phyloP scores from a whole-genome alignment of 2,113 vertebrate genomes.

The Brachyistius frenatus region DNA sequence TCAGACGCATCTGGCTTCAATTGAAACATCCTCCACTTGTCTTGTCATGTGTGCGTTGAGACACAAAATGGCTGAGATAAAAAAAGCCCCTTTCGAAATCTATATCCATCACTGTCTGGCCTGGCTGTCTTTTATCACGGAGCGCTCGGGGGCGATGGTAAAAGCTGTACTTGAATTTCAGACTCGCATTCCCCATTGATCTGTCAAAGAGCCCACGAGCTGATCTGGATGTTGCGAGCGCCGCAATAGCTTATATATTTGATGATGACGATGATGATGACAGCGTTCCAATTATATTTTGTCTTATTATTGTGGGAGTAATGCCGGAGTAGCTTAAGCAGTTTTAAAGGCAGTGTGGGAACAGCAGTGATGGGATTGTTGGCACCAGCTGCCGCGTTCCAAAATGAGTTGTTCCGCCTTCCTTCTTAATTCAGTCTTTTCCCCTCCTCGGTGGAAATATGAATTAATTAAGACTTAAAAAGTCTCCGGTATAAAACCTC shows the following conservation, averaged over 20 bases:
- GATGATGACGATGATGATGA: neutral
- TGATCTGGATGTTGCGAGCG: constrained; percentile 21
- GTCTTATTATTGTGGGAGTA: neutral
- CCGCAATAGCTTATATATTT: neutral
- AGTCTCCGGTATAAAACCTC: no score
- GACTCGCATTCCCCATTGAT: constrained; percentile 56
- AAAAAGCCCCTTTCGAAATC: constrained; percentile 48
- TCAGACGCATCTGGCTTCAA: constrained; percentile 37
- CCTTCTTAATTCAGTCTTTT: no score
- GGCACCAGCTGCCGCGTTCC: no score
- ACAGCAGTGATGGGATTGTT: no score
- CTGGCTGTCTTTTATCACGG: constrained; percentile 42
- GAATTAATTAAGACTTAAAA: no score
- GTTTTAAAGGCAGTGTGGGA: no score
- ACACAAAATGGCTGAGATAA: constrained; percentile 60
- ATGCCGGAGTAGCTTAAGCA: no score
- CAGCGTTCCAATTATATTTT: neutral
- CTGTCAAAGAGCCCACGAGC: constrained; percentile 31
- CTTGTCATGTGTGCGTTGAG: constrained; percentile 47
- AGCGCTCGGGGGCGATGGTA: constrained; percentile 42
- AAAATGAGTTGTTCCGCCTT: no score
- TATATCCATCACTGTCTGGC: constrained; percentile 54
- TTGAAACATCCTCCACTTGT: constrained; percentile 52
- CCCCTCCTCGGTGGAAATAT: no score
- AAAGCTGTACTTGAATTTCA: constrained; percentile 64